Evolutionary conservation across 2,888 invertebrate species (phyloP).

Genomic region (Aphrophora alni): DNA sequence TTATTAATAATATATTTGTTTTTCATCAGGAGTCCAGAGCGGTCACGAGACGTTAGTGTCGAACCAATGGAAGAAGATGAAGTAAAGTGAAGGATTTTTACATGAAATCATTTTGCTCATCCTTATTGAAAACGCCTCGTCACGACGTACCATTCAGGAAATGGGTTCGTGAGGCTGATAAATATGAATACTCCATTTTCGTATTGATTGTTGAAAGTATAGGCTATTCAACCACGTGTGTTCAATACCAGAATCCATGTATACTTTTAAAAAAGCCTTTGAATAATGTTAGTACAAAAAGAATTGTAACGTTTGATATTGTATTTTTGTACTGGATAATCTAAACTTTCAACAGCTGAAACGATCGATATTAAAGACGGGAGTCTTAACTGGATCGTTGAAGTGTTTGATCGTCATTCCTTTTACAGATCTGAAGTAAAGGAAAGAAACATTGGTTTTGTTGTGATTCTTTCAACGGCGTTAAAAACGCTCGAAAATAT

Average conservation of each 20-base stretch:
- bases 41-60: conserved; percentile 73
- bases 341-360: not conserved
- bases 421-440: not conserved
- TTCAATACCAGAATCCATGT: not conserved
- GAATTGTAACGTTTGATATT: not conserved
- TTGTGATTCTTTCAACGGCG: not conserved
- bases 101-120: not conserved
- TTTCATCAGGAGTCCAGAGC: conserved; percentile 64
- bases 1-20: too few species aligned
- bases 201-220: not conserved
- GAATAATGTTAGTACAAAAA: not conserved
- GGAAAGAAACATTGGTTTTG: not conserved
- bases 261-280: not conserved
- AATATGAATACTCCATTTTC: not conserved
- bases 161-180: not conserved
- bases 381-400: not conserved
- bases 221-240: not conserved
- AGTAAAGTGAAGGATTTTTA: conserved; percentile 66
- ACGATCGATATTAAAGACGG: not conserved
- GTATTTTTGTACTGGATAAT: not conserved
- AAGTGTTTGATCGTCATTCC: not conserved
- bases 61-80: conserved; percentile 89
- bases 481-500: not conserved
- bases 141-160: not conserved
- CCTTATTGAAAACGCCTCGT: not conserved